These are phyloP conservation scores for Temnothorax ravouxi DNA, from an alignment of 2,888 invertebrate species.

Conservation along the genomic window DNA sequence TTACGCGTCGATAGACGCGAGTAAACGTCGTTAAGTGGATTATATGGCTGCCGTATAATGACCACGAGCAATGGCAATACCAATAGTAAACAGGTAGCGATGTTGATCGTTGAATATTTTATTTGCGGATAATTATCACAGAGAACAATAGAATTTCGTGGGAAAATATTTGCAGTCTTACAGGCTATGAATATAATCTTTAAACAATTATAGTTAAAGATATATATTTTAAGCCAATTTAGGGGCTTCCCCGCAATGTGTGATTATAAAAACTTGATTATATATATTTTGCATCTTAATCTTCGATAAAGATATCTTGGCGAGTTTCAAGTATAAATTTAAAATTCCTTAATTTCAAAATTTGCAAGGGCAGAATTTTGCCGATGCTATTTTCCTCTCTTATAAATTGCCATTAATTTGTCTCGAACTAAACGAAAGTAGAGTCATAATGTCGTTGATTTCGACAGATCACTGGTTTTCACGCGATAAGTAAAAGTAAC, in stretches of 20 bases:
- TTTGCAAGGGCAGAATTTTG: background rate
- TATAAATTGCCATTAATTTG: background rate
- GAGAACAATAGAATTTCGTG: background rate
- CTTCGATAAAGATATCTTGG: background rate
- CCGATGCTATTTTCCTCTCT: background rate
- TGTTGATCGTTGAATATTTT: background rate
- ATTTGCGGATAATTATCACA: background rate
- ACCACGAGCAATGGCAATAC: background rate
- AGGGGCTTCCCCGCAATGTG: too few relatives aligned
- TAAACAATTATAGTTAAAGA: background rate
- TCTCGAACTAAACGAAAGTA: background rate
- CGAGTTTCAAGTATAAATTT: background rate
- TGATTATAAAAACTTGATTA: background rate
- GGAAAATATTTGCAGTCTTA: background rate
- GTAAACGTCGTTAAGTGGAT: constrained; percentile 33
- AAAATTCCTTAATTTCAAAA: constrained; percentile 1
- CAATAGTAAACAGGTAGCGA: background rate
- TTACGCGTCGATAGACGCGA: constrained; percentile 36
- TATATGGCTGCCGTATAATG: background rate
- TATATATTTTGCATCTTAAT: background rate
- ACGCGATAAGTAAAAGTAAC: background rate
- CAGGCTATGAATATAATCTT: background rate
- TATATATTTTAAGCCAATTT: background rate
- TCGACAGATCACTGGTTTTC: background rate
- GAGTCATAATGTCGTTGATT: background rate